A percentile compares a stretch with the other conserved stretches of the same genome.
phyloP scores from a whole-genome alignment of 2,797 vertebrate genomes.

The Darevskia nairensis region DNA sequence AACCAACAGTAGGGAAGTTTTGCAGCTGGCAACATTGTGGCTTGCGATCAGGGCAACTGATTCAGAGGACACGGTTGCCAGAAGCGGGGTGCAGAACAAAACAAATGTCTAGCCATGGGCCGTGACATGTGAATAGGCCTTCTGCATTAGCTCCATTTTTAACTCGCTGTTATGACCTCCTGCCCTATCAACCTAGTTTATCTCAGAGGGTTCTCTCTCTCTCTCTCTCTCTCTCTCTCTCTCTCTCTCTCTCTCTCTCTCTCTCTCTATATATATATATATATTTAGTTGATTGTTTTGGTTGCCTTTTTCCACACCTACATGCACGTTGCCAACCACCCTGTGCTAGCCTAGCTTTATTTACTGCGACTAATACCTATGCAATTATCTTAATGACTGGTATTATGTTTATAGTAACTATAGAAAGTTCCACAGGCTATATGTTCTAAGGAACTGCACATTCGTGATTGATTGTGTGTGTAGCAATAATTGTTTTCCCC shows the following conservation, averaged over 20 bases:
- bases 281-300: no score
- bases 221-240: no score
- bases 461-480: background rate
- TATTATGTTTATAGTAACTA: background rate
- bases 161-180: background rate
- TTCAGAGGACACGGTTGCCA: no score
- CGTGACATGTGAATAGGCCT: background rate
- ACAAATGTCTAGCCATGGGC: background rate
- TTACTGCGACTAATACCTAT: background rate
- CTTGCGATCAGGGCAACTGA: background rate
- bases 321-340: background rate
- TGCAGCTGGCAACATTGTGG: background rate
- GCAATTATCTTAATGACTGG: slow-evolving; percentile 3
- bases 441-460: background rate
- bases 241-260: no score
- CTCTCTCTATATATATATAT: no score
- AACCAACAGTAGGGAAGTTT: background rate
- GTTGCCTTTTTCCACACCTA: no score
- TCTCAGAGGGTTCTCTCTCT: background rate
- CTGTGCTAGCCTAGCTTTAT: background rate
- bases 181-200: background rate
- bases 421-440: background rate
- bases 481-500: background rate
- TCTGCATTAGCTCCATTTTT: background rate
- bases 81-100: background rate